Evolutionary conservation across 2,113 vertebrate species (phyloP).

Genomic region (Lepus timidus): DNA sequence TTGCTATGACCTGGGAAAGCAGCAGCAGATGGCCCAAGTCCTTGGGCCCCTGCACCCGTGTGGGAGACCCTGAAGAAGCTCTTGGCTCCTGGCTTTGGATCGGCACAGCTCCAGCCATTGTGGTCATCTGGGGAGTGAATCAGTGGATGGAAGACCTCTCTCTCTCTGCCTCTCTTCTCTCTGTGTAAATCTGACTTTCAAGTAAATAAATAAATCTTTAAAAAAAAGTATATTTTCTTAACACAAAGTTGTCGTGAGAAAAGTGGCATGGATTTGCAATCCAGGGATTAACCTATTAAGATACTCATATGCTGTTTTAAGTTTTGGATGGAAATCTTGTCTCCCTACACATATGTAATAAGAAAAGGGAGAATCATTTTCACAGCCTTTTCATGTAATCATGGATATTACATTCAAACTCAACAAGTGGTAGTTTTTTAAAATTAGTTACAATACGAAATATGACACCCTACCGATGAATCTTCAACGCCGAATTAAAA

Average conservation of each 20-base stretch:
- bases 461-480: neutral
- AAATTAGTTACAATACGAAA: neutral
- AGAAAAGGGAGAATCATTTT: neutral
- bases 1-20: no score
- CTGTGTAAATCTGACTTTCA: no score
- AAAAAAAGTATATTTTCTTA: neutral
- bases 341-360: slow-evolving; percentile 10
- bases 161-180: no score
- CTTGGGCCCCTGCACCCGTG: no score
- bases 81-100: no score
- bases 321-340: slow-evolving; percentile 33
- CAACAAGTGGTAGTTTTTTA: neutral
- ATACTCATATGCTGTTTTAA: neutral
- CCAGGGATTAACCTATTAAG: neutral
- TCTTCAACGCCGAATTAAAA: slow-evolving; percentile 34
- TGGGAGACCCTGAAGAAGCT: no score
- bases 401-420: neutral
- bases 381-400: slow-evolving; percentile 12
- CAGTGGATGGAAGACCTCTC: no score
- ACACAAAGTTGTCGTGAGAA: neutral
- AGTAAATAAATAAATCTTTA: no score
- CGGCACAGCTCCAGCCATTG: no score
- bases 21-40: no score
- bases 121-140: no score
- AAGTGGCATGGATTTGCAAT: neutral